phyloP scores from a whole-genome alignment of 2,113 vertebrate species.

The Chionodraco myersi region DNA sequence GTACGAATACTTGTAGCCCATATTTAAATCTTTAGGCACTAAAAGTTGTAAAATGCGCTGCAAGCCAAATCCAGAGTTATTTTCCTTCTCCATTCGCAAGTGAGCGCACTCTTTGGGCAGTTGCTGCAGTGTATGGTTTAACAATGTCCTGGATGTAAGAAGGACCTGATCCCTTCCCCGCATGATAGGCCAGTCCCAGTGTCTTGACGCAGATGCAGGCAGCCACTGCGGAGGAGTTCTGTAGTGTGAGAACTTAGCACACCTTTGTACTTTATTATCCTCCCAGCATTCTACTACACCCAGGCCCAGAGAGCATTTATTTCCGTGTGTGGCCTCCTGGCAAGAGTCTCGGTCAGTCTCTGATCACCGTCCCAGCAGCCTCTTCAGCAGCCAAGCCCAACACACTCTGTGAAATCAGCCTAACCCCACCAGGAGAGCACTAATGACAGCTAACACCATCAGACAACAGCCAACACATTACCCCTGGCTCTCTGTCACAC shows the following conservation, averaged over 20 bases:
- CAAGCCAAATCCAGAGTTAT: no score
- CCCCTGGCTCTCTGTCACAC: background rate
- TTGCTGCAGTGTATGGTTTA: no score
- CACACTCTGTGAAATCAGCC: conserved; percentile 8
- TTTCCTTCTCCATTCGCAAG: no score
- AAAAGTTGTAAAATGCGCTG: no score
- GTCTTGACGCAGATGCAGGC: no score
- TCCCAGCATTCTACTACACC: background rate
- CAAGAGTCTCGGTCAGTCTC: background rate
- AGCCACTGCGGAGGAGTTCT: no score
- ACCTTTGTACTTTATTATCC: background rate
- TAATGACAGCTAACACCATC: conserved; percentile 3
- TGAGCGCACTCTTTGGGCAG: no score
- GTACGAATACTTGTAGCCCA: no score
- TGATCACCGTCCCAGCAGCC: background rate
- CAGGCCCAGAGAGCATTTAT: background rate
- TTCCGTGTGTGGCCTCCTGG: background rate
- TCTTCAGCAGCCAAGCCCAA: background rate
- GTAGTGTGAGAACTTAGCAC: background rate
- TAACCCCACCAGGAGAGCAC: background rate
- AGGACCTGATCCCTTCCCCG: no score
- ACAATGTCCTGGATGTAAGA: no score
- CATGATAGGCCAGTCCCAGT: no score
- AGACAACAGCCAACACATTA: background rate
- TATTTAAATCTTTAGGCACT: no score